A percentile compares a stretch with the other conserved stretches of the same genome.
Conservation (phyloP, 2,797 vertebrate genomes). For the Pitangus sulphuratus region DNA sequence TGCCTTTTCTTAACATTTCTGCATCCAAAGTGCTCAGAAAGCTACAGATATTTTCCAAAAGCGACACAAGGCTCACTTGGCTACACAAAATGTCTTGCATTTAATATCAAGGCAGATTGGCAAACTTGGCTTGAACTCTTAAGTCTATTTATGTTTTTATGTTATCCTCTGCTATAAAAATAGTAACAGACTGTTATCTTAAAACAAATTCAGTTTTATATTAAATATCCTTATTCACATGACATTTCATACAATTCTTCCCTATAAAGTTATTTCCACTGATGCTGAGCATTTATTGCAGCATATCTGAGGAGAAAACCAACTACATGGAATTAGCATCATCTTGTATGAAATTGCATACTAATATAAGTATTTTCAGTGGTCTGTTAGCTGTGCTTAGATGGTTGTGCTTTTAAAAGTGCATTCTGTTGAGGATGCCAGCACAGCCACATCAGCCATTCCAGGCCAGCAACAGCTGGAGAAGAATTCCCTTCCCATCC, state of each 20-base stretch:
- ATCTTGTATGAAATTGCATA: background rate
- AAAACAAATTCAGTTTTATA: background rate
- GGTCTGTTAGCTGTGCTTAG: background rate
- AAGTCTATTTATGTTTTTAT: background rate
- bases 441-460: background rate
- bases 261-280: background rate
- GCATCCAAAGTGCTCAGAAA: background rate
- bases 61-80: background rate
- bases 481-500: background rate
- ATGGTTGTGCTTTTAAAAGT: background rate
- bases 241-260: background rate
- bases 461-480: background rate
- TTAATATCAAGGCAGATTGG: background rate
- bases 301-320: background rate
- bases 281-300: background rate
- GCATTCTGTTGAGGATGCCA: background rate
- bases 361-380: rapidly evolving
- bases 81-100: background rate
- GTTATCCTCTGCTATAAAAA: background rate
- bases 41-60: background rate
- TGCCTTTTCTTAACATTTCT: background rate
- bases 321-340: background rate
- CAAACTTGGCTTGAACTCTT: background rate
- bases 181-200: background rate
- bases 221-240: background rate